A percentile compares a stretch with the other conserved stretches of the same genome.
phyloP scores from a whole-genome alignment of 2,113 vertebrate species.

The Probosciger aterrimus region DNA sequence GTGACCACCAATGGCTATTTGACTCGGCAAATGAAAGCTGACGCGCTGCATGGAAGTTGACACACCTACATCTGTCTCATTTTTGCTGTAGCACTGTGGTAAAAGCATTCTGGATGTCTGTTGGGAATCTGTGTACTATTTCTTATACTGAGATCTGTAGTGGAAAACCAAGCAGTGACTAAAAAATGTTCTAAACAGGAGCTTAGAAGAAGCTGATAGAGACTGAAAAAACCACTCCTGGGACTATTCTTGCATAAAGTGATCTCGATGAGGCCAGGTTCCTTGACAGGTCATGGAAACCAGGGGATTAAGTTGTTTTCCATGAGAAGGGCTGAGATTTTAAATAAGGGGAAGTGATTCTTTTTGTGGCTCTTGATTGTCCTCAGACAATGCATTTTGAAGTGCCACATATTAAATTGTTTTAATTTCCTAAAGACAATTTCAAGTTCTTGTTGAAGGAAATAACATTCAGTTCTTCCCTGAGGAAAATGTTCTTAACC shows the following conservation, averaged over 20 bases:
- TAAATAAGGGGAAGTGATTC: not conserved
- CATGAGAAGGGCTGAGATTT: not conserved
- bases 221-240: not conserved
- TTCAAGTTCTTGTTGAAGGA: not conserved
- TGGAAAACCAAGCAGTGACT: not conserved
- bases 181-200: not conserved
- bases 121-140: not conserved
- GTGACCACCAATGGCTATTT: not conserved
- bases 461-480: not conserved
- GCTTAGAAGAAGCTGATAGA: not conserved
- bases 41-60: not conserved
- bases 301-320: not conserved
- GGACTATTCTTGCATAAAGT: not conserved
- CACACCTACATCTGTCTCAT: not conserved
- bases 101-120: not conserved
- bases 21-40: not conserved
- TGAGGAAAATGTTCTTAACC: not conserved
- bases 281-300: not conserved
- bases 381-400: not conserved
- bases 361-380: not conserved
- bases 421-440: constrained; percentile 7
- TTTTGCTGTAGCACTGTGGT: not conserved
- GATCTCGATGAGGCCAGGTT: not conserved
- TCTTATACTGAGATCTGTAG: not conserved
- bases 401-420: not conserved